Percentiles rank a stretch among this genome's conserved stretches.
phyloP scores from a whole-genome alignment of 2,113 vertebrate species.

The Protobothrops mucrosquamatus region DNA sequence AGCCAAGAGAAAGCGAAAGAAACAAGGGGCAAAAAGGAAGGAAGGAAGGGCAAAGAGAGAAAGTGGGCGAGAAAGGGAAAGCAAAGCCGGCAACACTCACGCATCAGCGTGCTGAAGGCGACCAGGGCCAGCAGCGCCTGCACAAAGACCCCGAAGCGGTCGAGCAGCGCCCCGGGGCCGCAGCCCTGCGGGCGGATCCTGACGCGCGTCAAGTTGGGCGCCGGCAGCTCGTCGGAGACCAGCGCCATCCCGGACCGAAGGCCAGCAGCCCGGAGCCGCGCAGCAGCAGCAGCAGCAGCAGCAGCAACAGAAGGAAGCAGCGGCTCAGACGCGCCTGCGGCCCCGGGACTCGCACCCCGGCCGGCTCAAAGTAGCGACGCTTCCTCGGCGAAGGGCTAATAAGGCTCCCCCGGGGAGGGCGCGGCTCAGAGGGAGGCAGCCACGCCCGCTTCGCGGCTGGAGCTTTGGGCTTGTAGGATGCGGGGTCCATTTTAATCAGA shows the following conservation, averaged over 20 bases:
- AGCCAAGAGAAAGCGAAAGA: not conserved
- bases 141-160: not conserved
- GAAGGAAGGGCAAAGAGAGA: not conserved
- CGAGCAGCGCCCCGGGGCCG: not conserved
- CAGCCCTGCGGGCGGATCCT: not conserved
- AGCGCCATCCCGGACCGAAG: not conserved
- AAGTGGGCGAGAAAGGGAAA: not conserved
- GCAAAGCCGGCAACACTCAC: not conserved
- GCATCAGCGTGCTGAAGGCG: not conserved
- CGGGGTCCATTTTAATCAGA: not conserved
- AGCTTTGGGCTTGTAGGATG: not conserved
- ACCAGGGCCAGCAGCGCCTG: not conserved
- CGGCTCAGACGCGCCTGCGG: too few species aligned
- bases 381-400: not conserved
- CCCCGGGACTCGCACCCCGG: not conserved
- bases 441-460: not conserved
- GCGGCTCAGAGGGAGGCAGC: not conserved
- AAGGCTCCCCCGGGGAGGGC: not conserved
- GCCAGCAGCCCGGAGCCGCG: not conserved
- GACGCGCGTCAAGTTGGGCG: not conserved
- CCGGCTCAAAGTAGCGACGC: not conserved
- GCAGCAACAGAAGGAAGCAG: not conserved
- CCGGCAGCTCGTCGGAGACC: not conserved
- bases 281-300: not conserved
- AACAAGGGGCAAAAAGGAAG: not conserved